Percentiles rank a stretch among this genome's conserved stretches.
phyloP scores from a whole-genome alignment of 2,113 vertebrate genomes.

The Ictalurus furcatus region DNA sequence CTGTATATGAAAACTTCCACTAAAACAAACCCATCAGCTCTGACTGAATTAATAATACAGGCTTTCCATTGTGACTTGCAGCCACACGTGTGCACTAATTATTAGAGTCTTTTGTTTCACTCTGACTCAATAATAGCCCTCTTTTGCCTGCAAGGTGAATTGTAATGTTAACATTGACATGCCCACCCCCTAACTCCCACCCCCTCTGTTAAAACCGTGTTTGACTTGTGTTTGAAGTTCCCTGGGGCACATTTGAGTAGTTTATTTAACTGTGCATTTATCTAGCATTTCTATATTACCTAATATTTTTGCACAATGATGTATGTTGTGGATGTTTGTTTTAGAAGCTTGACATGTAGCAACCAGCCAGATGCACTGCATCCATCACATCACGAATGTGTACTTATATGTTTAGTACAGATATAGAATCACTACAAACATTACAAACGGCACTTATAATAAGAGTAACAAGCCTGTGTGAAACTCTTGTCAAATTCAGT shows the following conservation, averaged over 20 bases:
- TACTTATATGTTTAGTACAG: background rate
- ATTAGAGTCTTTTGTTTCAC: background rate
- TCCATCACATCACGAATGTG: background rate
- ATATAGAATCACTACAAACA: background rate
- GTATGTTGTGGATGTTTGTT: background rate
- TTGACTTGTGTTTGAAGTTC: background rate
- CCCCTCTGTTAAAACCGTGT: background rate
- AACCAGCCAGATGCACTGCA: background rate
- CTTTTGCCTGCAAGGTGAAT: background rate
- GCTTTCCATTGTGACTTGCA: background rate
- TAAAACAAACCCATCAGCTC: no score
- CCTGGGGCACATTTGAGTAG: background rate
- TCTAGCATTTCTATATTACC: constrained; percentile 22
- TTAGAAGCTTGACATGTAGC: background rate
- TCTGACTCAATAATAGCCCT: background rate
- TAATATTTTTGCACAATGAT: constrained; percentile 22
- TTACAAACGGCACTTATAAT: background rate
- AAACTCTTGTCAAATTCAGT: background rate
- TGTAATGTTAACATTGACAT: background rate
- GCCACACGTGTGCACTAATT: background rate
- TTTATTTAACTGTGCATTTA: background rate
- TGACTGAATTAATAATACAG: background rate
- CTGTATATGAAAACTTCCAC: no score
- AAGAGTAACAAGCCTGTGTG: background rate
- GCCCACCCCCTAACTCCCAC: background rate